Evolutionary conservation across 2,113 vertebrate species (phyloP), one percentile per base, ranked within the genome.

Genomic region (Acinonyx jubatus): DNA sequence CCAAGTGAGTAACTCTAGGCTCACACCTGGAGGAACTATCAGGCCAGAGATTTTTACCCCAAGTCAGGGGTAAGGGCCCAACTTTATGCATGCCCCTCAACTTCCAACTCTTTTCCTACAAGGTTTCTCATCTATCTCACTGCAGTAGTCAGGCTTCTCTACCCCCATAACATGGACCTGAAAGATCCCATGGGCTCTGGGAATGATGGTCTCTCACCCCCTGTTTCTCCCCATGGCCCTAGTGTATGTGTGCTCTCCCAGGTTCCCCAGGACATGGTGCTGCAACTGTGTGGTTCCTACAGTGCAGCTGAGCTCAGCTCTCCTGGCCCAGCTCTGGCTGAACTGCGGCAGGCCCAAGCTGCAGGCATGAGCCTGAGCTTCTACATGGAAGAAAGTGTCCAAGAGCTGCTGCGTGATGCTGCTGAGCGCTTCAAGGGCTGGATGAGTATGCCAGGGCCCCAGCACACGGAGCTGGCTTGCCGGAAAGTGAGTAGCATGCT

Each of bases 231-330:
- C 31, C 36, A n/a, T 3, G 31, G 33, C 9, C 52, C 63, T 38
- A 12, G 33, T 74, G 11, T 66, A 14, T 95, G n/a, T 79, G 6
- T 93, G 29, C 27, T 18, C 13, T 48, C 68, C 9, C 87, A 99
- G 99, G 98, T 99, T 13, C 99, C 99, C 57, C 99, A 99, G 0
- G 99, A 99, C 78, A 99, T 99, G 98, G 98, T 99, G 98, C 98
- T 99, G 3, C 99, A 99, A 97, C 98, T 99, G 45, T 98, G 99
- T 84, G 99, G 98, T 83, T 99, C 99, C 1, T 99, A 99, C 10
- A 96, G 99, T 23, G 98, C 99, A 0, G 99, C 99, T 9, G 99
- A 99, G 85, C 99, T 66, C 98, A 99, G 95, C 98, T 99, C 21
- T 98, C 99, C 55, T 55, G 93, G 96, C 21, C 98, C 96, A 23